Evolutionary conservation across 1,140 invertebrate species (phyloP), one percentile per base, ranked within the genome.

Genomic region (Heterodera schachtii): DNA sequence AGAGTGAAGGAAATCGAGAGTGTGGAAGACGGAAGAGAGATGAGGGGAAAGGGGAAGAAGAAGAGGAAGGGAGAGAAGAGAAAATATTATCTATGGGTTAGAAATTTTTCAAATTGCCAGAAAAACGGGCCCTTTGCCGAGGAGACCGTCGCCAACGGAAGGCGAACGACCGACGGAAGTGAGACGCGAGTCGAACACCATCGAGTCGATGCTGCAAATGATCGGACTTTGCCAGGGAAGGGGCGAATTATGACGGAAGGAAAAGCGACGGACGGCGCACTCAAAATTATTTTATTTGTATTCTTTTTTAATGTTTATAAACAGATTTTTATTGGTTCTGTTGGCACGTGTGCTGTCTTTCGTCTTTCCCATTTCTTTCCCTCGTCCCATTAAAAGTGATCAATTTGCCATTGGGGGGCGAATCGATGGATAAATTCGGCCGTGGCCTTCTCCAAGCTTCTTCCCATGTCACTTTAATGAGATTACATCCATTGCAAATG

Each of bases 121-220:
- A 64, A 79, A 81, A 47, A 19, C 60, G 46, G 85, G 82, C 73
- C 85, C 85, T 6, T 21, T 41, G 43, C 77, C 84, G 19, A 78
- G 78, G 44, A 75, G 52, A 67, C 46, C 83, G 3, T 46, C 70
- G 19, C 41, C 52, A 49, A 73, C 57, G 3, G 84, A 70, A 43
- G 57, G 64, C 46, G 19, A 74, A 0, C 19, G 43, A 43, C 64
- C 86, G 47, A 44, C 31, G 47, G 31, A 43, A 43, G 84, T 86
- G 19, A 74, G 76, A 47, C 69, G 31, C n/a, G 83, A 82, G 46
- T 9, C 70, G 57, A 87, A 87, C 57, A 76, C 85, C 6, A 83
- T 86, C 21, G 85, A 86, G 67, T 60, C 60, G 11, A 86, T 86
- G 86, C 78, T 86, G 64, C 85, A 86, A 69, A 88, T 87, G 84